Base-by-base conservation (phyloP, 2,888 invertebrate species). In the Oasisia sp. region DNA sequence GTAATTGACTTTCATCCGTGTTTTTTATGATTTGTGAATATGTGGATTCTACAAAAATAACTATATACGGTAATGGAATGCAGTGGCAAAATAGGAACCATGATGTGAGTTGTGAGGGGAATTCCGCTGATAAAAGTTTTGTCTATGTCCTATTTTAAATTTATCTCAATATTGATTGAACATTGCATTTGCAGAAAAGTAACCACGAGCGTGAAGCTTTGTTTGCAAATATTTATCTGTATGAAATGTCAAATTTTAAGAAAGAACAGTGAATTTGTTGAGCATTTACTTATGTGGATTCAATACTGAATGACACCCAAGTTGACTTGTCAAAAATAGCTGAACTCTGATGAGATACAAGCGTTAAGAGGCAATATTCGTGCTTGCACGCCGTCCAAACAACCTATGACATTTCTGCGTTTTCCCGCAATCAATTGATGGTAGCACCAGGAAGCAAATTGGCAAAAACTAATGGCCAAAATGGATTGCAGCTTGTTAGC, bases 341-440 rank as follows among this genome's bases (percentile, higher is more conserved):
- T 74, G 74, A 74, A 74, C 74, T 74, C 74, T 74, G 74, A 74
- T 74, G 74, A 74, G 74, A 74, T 74, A 74, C 74, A 19, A 27
- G 74, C n/a, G 74, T 74, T n/a, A 74, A 74, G 74, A 74, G n/a
- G 74, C 74, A 74, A 74, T 74, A 74, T 74, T 74, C 74, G 74
- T 74, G 74, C 27, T 19, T 74, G 74, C n/a, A n/a, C 50, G n/a
- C 74, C 19, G n/a, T 74, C 74, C 27, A 74, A 19, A 74, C 74
- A 74, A 74, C 74, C 74, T 74, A 27, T 74, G 74, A 74, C 74
- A 74, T 74, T 74, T 74, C 74, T 74, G n/a, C 74, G 27, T 74
- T 27, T 74, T 19, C 74, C 74, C 7, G 74, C n/a, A 74, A 74
- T 74, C 74, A 74, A n/a, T 74, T 74, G 74, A 74, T 74, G 74